Percentiles rank a stretch among this genome's conserved stretches.
phyloP scores from a whole-genome alignment of 2,797 vertebrate species.

The Oreonectes daqikongensis region DNA sequence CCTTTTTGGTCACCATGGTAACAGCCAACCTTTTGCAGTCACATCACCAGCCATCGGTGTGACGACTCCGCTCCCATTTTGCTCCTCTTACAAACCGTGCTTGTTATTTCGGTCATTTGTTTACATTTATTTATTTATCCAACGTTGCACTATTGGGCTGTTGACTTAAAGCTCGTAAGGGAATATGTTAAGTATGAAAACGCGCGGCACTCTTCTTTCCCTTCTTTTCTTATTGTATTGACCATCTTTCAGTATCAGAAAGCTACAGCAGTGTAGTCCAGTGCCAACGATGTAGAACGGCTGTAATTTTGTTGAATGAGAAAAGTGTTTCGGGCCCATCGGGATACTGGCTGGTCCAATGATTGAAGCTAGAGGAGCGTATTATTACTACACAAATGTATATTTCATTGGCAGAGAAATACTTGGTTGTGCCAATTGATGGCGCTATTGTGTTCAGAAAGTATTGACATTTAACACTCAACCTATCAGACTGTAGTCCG shows the following conservation, averaged over 20 bases:
- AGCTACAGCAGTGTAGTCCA: constrained; percentile 41
- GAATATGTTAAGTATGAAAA: constrained; percentile 58
- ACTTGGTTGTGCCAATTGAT: constrained; percentile 53
- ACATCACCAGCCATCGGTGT: constrained; percentile 58
- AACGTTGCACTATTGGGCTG: constrained; percentile 61
- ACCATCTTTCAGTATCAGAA: constrained; percentile 41
- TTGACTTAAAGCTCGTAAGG: constrained; percentile 64
- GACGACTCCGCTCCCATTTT: constrained; percentile 50
- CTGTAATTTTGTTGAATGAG: constrained; percentile 35
- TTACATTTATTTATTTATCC: constrained; percentile 62
- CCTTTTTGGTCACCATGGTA: constrained; percentile 22
- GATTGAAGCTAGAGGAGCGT: constrained; percentile 48
- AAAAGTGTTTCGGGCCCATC: constrained; percentile 41
- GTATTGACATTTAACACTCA: constrained; percentile 36
- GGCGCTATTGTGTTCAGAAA: constrained; percentile 50
- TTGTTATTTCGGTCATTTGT: constrained; percentile 48
- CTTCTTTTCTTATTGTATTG: constrained; percentile 40
- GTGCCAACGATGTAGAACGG: constrained; percentile 54
- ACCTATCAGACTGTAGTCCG: background rate
- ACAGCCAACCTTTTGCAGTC: constrained; percentile 66
- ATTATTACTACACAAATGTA: background rate
- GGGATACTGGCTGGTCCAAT: constrained; percentile 41
- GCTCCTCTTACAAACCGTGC: background rate
- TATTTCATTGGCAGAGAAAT: constrained; percentile 39
- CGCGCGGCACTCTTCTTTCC: background rate